Evolutionary conservation across 2,888 invertebrate species (phyloP).

Genomic region (Disparrhopalites patrizii): DNA sequence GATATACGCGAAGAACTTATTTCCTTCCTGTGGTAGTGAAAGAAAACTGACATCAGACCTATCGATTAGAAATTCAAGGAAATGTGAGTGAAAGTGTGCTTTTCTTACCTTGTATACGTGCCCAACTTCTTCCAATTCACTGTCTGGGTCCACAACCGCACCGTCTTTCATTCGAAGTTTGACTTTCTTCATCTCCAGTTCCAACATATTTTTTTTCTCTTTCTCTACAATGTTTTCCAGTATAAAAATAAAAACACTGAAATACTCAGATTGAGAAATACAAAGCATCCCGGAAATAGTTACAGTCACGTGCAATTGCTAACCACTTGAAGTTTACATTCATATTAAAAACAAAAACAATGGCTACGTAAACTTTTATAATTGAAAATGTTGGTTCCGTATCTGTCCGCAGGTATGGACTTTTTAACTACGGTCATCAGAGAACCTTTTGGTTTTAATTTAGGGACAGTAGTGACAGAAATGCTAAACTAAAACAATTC

Average conservation of each 20-base stretch:
- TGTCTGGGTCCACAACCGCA: conserved; percentile 88
- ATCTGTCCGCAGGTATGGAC: conserved; percentile 51
- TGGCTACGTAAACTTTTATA: not conserved
- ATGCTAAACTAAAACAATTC: conserved; percentile 49
- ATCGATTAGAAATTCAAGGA: not conserved
- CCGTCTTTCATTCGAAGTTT: conserved; percentile 76
- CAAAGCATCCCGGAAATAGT: not conserved
- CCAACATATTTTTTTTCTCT: conserved; percentile 5
- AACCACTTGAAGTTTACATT: not conserved
- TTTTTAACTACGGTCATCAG: conserved; percentile 50
- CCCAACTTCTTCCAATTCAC: conserved; percentile 68
- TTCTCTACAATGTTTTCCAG: no score
- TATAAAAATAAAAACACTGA: not conserved
- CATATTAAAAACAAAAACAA: conserved; percentile 13
- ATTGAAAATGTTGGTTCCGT: conserved; percentile 48
- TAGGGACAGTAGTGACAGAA: conserved; percentile 49
- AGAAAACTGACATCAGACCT: not conserved
- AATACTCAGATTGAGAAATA: no score
- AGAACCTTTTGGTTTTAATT: conserved; percentile 49
- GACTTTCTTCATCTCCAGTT: conserved; percentile 49
- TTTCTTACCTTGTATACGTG: conserved; percentile 66
- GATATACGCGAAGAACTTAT: conserved; percentile 70
- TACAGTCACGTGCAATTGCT: not conserved
- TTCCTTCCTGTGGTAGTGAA: conserved; percentile 50
- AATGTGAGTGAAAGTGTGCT: not conserved